Base-by-base conservation (phyloP, 2,888 invertebrate species). In the Andrena hattorfiana region DNA sequence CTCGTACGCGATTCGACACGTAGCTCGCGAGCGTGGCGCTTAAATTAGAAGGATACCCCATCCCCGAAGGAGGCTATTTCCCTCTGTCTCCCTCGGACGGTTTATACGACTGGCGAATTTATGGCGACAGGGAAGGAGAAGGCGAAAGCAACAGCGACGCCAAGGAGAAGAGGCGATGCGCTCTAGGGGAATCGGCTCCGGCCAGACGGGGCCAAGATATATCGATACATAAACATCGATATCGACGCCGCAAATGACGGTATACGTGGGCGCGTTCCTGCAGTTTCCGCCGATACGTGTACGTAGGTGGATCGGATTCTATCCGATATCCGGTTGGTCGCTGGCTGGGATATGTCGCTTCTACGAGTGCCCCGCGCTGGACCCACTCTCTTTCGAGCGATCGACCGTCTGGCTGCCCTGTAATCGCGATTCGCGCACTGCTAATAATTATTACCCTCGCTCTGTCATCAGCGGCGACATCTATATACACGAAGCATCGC, bases 401-500 rank as follows among this genome's bases (percentile, higher is more conserved):
- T 68, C 81, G 80, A 76, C 75, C 83, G 73, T 67, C 69, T 51
- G 72, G 35, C 79, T 91, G 92, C 93, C 93, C 93, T 94, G 93
- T 94, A 94, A 94, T 94, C 91, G 92, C 83, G 92, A 92, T 90
- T 94, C 92, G 93, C 92, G 92, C 90, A 90, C 93, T 92, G 93
- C 56, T 92, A 93, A 93, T 94, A 94, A 94, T 94, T 93, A 91
- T 92, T 92, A 89, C 87, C 89, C 89, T 87, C 77, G 91, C 90
- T 90, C 93, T 94, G 92, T 94, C 93, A 94, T 94, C 94, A 94
- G 91, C 90, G 92, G 90, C 91, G 90, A 92, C 91, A 91, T 92
- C 91, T 87, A 89, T 87, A 87, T 82, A 83, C 77, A 84, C 78
- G 72, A 32, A 32, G n/a, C 68, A 48, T 77, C 63, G 76, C 69